phyloP scores from a whole-genome alignment of 2,888 invertebrate genomes.

The Apantesis nais region DNA sequence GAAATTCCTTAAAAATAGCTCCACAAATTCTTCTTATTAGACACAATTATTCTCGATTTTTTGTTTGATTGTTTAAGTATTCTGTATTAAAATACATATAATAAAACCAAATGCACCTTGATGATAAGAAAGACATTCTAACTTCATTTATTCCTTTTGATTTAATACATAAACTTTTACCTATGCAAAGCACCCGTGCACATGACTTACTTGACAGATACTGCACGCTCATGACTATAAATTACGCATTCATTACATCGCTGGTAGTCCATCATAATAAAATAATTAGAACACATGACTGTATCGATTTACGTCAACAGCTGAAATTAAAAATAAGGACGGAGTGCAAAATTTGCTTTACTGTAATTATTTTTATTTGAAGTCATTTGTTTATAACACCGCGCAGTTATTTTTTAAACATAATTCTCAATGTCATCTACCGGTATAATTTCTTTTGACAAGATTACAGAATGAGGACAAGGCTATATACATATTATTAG shows the following conservation, averaged over 20 bases:
- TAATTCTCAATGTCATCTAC: neutral
- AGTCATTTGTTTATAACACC: neutral
- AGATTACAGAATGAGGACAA: neutral
- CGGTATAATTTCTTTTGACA: neutral
- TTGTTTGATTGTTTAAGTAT: no score
- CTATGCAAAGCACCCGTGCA: neutral
- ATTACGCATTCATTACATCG: neutral
- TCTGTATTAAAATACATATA: no score
- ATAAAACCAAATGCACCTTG: no score
- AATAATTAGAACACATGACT: neutral
- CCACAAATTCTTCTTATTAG: no score
- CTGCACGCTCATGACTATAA: neutral
- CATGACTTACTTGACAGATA: neutral
- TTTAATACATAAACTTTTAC: neutral
- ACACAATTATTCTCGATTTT: no score
- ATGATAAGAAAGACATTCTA: no score
- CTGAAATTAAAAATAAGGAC: neutral
- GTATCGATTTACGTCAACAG: neutral
- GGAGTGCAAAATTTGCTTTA: neutral
- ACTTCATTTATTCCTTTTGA: no score
- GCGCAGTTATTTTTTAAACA: neutral
- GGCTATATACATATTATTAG: no score
- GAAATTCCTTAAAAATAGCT: neutral
- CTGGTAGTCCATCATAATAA: neutral
- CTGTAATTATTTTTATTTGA: neutral